Evolutionary conservation across 2,888 invertebrate species (phyloP).

Genomic region (Isoperla grammatica): DNA sequence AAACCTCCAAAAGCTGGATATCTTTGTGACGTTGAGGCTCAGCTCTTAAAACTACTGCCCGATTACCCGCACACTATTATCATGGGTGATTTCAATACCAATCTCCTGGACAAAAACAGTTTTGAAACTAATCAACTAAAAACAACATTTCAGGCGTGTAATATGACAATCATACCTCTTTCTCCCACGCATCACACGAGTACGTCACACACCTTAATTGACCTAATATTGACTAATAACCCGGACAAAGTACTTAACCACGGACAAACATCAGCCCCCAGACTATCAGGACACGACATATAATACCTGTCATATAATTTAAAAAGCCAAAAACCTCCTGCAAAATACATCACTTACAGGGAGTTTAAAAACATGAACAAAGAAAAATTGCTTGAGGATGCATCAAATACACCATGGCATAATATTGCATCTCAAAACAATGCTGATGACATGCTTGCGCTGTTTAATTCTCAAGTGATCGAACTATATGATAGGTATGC

Average conservation of each 20-base stretch:
- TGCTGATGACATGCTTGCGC: no score
- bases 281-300: no score
- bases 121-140: background rate
- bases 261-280: background rate
- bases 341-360: background rate
- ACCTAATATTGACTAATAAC: conserved; percentile 2
- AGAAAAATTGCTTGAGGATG: background rate
- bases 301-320: background rate
- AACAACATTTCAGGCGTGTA: background rate
- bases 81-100: conserved; percentile 15
- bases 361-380: background rate
- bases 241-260: background rate
- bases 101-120: background rate
- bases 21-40: background rate
- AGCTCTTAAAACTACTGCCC: background rate
- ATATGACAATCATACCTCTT: background rate
- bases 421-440: no score
- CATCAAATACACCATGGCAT: background rate
- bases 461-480: no score
- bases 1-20: conserved; percentile 5
- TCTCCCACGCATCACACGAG: background rate
- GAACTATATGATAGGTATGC: background rate
- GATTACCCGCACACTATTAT: background rate
- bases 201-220: conserved; percentile 5
- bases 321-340: background rate